Conservation (phyloP, 2,888 invertebrate species). For the Iselma pallidipennis region DNA sequence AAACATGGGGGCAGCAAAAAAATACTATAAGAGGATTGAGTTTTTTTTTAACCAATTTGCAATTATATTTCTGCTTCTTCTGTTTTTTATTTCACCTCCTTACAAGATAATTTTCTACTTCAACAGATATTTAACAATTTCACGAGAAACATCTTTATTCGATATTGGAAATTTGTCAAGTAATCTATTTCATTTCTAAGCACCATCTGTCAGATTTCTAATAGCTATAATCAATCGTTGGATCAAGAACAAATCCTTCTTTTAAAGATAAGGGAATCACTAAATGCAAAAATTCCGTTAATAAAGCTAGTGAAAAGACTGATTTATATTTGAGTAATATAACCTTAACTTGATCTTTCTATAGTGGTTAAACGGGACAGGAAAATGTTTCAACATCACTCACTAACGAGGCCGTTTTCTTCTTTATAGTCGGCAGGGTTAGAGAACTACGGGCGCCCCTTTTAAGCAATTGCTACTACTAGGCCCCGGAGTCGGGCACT, state of each 20-base stretch:
- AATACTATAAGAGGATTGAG: background rate
- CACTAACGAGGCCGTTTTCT: slow-evolving; percentile 34
- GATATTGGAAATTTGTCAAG: background rate
- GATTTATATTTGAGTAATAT: background rate
- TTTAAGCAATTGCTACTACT: slow-evolving; percentile 33
- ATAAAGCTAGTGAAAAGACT: background rate
- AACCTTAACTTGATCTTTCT: background rate
- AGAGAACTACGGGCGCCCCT: slow-evolving; percentile 27
- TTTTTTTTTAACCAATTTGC: background rate
- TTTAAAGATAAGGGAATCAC: background rate
- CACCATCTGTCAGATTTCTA: background rate
- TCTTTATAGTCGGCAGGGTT: slow-evolving; percentile 28
- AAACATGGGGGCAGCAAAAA: background rate
- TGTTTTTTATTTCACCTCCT: background rate
- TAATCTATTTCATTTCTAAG: background rate
- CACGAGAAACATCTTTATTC: background rate
- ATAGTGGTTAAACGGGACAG: background rate
- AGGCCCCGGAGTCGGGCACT: slow-evolving; percentile 35
- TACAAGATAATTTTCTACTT: background rate
- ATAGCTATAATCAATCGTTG: background rate
- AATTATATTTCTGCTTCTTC: background rate
- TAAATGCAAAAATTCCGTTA: background rate
- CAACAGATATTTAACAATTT: background rate
- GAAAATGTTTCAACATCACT: slow-evolving; percentile 3
- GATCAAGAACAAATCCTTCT: background rate